Evolutionary conservation across 2,888 invertebrate species (phyloP), one percentile per base, ranked within the genome.

Genomic region (Plagodis pulveraria): DNA sequence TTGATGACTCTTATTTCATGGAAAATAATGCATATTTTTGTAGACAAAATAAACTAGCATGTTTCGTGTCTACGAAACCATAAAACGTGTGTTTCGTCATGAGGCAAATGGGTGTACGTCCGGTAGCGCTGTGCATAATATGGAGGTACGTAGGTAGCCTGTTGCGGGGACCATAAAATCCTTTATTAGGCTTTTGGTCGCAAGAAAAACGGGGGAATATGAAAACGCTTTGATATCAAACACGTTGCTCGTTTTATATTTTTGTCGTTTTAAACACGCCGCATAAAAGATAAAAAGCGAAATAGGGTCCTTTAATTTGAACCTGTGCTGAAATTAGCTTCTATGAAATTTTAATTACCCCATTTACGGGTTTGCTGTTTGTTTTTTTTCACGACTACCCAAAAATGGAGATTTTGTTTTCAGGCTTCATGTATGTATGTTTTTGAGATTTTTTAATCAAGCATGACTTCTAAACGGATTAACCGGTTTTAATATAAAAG

Each of bases 131-230:
- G 55, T 12, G 33, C 38, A 54, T 57, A 47, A 36, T 36, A 57
- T 41, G 36, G 47, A 46, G 22, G 12, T 57, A 56, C 50, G 33
- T 33, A 49, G 12, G 40, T 47, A 52, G 47, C 81, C 76, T 81
- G 80, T 79, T 80, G 77, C 78, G 70, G 69, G 57, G 52, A 56
- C 65, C 71, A 76, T 78, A 77, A 80, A 73, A 77, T 72, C 71
- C 73, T 75, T 80, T 81, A 81, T 81, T 78, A 77, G 65, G 71
- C 71, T 56, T 63, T 71, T 58, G 67, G 71, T 62, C 62, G 63
- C 51, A 65, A 62, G 54, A 65, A 70, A 71, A 70, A 72, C 73
- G 67, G 67, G 67, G 66, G 59, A 64, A 50, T 50, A 54, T 46
- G 49, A 71, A 76, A 73, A 69, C 52, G 68, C 69, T 72, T 73